phyloP scores from a whole-genome alignment of 2,888 invertebrate genomes.

The Trichacis sp. region DNA sequence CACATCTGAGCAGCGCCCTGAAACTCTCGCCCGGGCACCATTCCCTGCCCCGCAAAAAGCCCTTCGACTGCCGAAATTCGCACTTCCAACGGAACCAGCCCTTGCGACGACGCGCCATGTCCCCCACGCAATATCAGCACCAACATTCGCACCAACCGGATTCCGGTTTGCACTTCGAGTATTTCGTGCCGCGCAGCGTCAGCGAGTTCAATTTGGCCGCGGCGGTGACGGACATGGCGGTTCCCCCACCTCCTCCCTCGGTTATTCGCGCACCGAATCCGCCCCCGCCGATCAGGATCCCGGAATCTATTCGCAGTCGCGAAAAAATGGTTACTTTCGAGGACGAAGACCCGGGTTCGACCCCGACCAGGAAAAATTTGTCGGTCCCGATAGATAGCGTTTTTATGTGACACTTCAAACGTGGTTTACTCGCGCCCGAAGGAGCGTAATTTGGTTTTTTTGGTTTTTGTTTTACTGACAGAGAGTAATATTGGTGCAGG shows the following conservation, averaged over 20 bases:
- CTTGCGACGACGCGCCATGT: conserved; percentile 73
- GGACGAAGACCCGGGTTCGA: conserved; percentile 71
- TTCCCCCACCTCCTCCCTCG: conserved; percentile 70
- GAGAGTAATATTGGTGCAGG: too few relatives aligned
- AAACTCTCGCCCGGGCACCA: conserved; percentile 69
- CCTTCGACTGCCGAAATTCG: conserved; percentile 52
- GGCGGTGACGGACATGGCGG: conserved; percentile 74
- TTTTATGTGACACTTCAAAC: conserved; percentile 79
- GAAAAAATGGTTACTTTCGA: conserved; percentile 87
- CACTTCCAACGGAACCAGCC: conserved; percentile 78
- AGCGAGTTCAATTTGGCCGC: conserved; percentile 83
- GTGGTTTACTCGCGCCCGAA: neutral
- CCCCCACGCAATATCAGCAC: conserved; percentile 52
- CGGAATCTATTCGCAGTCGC: conserved; percentile 70
- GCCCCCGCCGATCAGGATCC: conserved; percentile 46
- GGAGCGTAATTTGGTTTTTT: neutral
- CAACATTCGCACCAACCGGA: conserved; percentile 53
- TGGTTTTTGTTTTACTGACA: neutral
- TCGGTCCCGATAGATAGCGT: conserved; percentile 75
- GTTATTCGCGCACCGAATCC: conserved; percentile 54
- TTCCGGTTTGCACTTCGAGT: conserved; percentile 72
- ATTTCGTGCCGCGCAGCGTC: conserved; percentile 86
- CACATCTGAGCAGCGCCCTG: conserved; percentile 52
- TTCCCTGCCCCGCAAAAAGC: conserved; percentile 71
- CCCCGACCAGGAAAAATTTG: conserved; percentile 59